A percentile compares a stretch with the other conserved stretches of the same genome.
Conservation (phyloP, 2,797 vertebrate genomes). For the Nyctalus aviator region DNA sequence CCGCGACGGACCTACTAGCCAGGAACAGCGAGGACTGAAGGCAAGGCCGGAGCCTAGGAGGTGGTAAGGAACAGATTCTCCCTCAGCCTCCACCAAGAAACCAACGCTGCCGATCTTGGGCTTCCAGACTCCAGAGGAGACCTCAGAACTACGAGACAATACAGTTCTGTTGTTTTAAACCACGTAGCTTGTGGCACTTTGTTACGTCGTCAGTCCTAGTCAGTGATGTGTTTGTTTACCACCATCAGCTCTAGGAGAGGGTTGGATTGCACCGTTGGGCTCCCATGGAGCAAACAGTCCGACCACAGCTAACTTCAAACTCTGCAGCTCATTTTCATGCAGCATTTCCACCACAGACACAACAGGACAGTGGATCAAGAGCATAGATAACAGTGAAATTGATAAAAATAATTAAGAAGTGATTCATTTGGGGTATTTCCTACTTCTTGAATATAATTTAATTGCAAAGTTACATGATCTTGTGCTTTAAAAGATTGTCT, state of each 20-base stretch:
- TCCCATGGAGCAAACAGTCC: background rate
- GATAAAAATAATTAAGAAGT: background rate
- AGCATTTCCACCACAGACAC: background rate
- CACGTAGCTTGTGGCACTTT: background rate
- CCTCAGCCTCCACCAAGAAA: background rate
- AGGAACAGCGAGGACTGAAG: background rate
- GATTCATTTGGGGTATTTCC: background rate
- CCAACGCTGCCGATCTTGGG: background rate
- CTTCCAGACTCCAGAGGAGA: background rate
- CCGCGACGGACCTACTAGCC: background rate
- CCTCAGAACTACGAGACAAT: background rate
- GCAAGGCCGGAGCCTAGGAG: background rate
- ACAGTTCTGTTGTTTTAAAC: background rate
- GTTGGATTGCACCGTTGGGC: background rate
- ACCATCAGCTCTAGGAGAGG: background rate
- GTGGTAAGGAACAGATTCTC: background rate
- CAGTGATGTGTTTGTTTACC: background rate
- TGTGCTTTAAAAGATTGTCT: conserved; percentile 3
- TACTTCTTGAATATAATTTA: background rate
- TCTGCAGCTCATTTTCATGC: background rate
- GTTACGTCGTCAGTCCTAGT: background rate
- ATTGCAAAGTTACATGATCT: background rate
- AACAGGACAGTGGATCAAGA: background rate
- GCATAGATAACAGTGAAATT: background rate
- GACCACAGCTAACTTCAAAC: background rate